These are phyloP conservation scores for Trogon melanurus DNA, from an alignment of 2,113 vertebrate species.

Conservation along the genomic window DNA sequence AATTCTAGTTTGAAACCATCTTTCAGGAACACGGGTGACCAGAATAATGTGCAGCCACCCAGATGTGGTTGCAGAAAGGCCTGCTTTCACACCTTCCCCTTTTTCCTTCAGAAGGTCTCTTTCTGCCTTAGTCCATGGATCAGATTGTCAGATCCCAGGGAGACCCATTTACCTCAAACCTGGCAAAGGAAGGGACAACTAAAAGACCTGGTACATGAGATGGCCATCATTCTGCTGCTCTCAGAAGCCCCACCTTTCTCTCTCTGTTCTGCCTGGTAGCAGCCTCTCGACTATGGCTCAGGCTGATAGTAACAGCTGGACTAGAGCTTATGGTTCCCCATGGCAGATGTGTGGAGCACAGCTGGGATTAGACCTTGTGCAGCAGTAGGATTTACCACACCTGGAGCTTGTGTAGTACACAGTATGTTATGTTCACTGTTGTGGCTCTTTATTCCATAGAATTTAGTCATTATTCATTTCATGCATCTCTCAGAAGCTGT, in stretches of 20 bases:
- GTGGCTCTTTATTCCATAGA: neutral
- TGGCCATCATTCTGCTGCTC: neutral
- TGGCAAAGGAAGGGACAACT: neutral
- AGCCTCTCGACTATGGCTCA: neutral
- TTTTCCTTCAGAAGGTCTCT: neutral
- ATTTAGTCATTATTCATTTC: neutral
- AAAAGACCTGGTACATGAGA: neutral
- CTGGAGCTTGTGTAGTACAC: neutral
- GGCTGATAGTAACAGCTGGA: neutral
- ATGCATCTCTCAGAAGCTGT: neutral
- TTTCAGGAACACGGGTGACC: neutral
- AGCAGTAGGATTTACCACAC: neutral
- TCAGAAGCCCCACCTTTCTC: neutral
- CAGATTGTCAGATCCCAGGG: neutral
- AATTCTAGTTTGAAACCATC: neutral
- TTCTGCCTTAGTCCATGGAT: neutral
- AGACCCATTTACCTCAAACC: neutral
- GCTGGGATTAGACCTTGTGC: neutral
- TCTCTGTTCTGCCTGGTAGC: neutral
- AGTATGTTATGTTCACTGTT: neutral
- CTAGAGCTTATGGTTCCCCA: neutral
- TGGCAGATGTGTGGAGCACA: neutral
- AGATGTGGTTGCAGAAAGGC: neutral
- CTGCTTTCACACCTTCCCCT: neutral
- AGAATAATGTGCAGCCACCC: neutral